These are phyloP conservation scores for Aix galericulata DNA, from an alignment of 2,113 vertebrate genomes.

Conservation along the genomic window DNA sequence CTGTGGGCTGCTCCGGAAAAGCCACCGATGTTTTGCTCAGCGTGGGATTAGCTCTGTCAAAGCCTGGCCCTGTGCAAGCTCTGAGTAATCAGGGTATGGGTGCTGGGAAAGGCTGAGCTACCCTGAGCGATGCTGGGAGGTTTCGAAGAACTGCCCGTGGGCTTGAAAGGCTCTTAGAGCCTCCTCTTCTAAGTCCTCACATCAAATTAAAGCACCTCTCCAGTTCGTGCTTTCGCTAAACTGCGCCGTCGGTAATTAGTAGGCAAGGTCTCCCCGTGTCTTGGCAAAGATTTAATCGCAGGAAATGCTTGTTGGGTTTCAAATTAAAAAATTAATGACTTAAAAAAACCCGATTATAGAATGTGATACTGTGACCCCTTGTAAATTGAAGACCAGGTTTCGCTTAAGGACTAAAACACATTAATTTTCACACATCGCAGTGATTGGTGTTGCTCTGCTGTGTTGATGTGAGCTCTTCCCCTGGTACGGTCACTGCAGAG, in stretches of 20 bases:
- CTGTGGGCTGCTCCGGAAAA: neutral
- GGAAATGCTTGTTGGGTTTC: neutral
- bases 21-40: neutral
- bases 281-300: neutral
- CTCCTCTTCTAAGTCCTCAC: neutral
- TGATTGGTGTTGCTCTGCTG: neutral
- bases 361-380: neutral
- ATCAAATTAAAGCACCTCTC: neutral
- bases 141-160: fast-evolving
- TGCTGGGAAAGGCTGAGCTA: neutral
- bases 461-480: neutral
- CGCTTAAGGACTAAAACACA: neutral
- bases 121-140: neutral
- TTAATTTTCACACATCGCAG: neutral
- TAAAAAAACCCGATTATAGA: neutral
- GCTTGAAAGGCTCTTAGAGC: neutral
- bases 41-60: neutral
- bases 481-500: neutral
- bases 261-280: neutral
- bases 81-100: neutral
- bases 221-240: neutral
- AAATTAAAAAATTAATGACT: neutral
- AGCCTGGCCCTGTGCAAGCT: fast-evolving
- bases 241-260: neutral
- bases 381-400: neutral